phyloP scores from a whole-genome alignment of 2,888 invertebrate species.

The Drosophila robusta region DNA sequence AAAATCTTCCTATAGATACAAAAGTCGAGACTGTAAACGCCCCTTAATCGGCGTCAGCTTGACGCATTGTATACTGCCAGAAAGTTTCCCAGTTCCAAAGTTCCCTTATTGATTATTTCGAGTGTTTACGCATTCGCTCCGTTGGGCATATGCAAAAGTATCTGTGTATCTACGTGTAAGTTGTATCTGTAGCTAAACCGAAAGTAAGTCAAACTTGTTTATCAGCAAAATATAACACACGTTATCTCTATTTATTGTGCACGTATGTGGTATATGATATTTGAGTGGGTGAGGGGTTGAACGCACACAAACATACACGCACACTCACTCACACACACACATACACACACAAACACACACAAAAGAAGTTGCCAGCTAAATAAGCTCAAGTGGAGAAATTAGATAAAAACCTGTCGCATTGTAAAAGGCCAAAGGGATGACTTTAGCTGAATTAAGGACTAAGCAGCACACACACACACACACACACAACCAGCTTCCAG shows the following conservation, averaged over 20 bases:
- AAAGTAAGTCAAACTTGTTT: constrained; percentile 77
- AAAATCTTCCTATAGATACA: constrained; percentile 5
- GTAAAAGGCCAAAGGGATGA: constrained; percentile 38
- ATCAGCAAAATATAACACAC: constrained; percentile 60
- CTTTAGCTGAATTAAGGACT: constrained; percentile 66
- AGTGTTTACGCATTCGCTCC: constrained; percentile 71
- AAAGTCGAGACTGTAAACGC: constrained; percentile 39
- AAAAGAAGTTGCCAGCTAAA: constrained; percentile 39
- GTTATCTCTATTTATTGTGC: constrained; percentile 63
- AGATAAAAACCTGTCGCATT: constrained; percentile 76
- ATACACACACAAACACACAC: constrained; percentile 13
- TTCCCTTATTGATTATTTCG: constrained; percentile 75
- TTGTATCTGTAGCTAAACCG: constrained; percentile 31
- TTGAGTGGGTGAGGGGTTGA: not conserved
- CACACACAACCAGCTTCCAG: constrained; percentile 33
- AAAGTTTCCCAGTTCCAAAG: constrained; percentile 65
- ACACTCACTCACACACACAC: constrained; percentile 13
- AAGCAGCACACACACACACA: constrained; percentile 15
- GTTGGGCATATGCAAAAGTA: constrained; percentile 54
- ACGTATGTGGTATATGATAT: constrained; percentile 17
- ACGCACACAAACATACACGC: constrained; percentile 16
- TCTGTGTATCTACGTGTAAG: constrained; percentile 25
- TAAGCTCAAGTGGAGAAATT: constrained; percentile 77
- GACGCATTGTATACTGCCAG: constrained; percentile 46
- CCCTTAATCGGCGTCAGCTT: constrained; percentile 44